Base-by-base conservation (phyloP, 2,797 vertebrate genomes). In the Chelon auratus region DNA sequence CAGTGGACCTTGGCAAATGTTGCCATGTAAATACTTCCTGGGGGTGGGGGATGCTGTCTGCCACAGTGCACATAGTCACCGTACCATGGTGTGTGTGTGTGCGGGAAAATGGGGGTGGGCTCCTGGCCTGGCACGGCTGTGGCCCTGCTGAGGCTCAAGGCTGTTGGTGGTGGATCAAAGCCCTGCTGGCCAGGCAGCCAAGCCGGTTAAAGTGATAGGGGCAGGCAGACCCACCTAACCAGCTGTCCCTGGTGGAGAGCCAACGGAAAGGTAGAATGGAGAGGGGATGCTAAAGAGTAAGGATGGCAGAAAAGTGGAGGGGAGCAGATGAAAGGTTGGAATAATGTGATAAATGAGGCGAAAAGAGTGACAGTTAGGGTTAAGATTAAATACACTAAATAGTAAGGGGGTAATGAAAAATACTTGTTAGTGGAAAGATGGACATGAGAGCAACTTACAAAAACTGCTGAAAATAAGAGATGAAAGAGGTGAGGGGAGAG, bases 91-190 rank as follows among this genome's bases (percentile, higher is more conserved):
- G 58, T 53, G 62, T 11, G 15, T 12, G 56, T 11, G 53, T 66
- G 70, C 17, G 15, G 43, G 64, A 39, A 8, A 33, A 33, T 33
- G 30, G 30, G 30, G 30, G 30, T 33, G 30, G 76, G 60, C 26
- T 62, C 59, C 51, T 58, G 73, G 59, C 71, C 51, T 77, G 80
- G 85, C 75, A 53, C 0, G 3, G 68, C 43, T 36, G 42, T 45
- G 71, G 60, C 54, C 55, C 42, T 86, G 78, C 50, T 70, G 56
- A 42, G 33, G 78, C 88, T 59, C 0, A 26, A 69, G 72, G 78
- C 66, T 62, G 59, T 82, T 91, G 89, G 86, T 83, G 71, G 61
- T 55, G 75, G 89, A 88, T 92, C 92, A 93, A 92, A 91, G 89
- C 79, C 67, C 52, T 66, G 66, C 77, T 80, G 56, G 71, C 86